A percentile compares a stretch with the other conserved stretches of the same genome.
phyloP scores from a whole-genome alignment of 64 coral and sea anemone species.

The Exaiptasia diaphana region DNA sequence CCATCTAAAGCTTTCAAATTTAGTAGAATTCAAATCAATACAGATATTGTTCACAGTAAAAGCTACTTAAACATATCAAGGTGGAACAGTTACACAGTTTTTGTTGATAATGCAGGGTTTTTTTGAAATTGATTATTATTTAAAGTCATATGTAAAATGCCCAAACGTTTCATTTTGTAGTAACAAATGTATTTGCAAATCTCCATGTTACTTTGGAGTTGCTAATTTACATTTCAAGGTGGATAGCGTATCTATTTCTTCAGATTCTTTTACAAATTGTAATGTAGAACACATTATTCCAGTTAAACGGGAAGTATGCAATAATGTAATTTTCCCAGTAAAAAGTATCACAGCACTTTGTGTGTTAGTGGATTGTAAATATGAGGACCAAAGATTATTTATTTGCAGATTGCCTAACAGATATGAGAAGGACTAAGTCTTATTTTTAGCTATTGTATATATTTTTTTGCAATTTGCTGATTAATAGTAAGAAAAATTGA shows the following conservation, averaged over 20 bases:
- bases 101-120: conserved; percentile 35
- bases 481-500: not conserved
- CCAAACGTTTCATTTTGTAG: conserved; percentile 37
- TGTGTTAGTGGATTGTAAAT: conserved; percentile 36
- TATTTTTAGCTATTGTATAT: not conserved
- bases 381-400: conserved; percentile 6
- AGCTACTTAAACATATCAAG: conserved; percentile 29
- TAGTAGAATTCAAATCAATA: conserved; percentile 42
- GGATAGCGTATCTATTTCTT: conserved; percentile 12
- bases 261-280: conserved; percentile 49
- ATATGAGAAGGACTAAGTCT: conserved; percentile 50
- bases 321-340: conserved; percentile 26
- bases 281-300: conserved; percentile 43
- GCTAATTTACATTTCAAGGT: conserved; percentile 21
- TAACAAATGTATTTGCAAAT: conserved; percentile 32
- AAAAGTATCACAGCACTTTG: conserved; percentile 16
- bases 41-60: conserved; percentile 57
- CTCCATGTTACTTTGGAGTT: conserved; percentile 60
- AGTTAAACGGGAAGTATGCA: conserved; percentile 9
- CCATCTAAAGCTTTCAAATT: conserved; percentile 24
- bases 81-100: conserved; percentile 51
- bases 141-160: conserved; percentile 36
- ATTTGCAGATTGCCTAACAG: conserved; percentile 56
- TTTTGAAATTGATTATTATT: conserved; percentile 54
- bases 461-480: not conserved